A percentile compares a stretch with the other conserved stretches of the same genome.
Evolutionary conservation across 30 jellyfish, hydroid and myxozoan genomes (phyloP).

Genomic region (Mastigias papua): DNA sequence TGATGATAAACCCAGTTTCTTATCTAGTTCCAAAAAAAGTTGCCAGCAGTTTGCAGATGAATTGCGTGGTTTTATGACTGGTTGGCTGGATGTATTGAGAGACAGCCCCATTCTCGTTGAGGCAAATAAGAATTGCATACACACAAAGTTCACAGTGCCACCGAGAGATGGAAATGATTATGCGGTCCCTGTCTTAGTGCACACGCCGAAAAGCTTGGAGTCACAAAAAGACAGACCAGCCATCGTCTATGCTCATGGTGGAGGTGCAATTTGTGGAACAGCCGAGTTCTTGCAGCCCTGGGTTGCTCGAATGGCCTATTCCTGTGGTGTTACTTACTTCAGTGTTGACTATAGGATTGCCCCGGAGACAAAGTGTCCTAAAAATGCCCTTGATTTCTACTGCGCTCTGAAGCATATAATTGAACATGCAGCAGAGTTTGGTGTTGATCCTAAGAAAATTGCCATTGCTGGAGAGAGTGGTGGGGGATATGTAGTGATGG

Average conservation of each 20-base stretch:
- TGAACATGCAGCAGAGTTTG: slow-evolving; percentile 38
- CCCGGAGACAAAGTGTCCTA: slow-evolving; percentile 70
- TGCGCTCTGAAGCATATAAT: slow-evolving; percentile 43
- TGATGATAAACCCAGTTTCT: not conserved
- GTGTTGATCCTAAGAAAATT: slow-evolving; percentile 30
- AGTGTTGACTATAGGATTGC: slow-evolving; percentile 55
- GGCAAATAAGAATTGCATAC: slow-evolving; percentile 13
- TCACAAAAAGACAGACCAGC: slow-evolving; percentile 10
- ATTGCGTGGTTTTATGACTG: not conserved
- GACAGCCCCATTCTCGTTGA: not conserved
- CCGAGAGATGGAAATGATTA: slow-evolving; percentile 32
- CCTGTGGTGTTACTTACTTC: slow-evolving; percentile 11
- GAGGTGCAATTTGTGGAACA: slow-evolving; percentile 33
- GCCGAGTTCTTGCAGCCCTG: slow-evolving; percentile 42
- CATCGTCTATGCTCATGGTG: slow-evolving; percentile 45
- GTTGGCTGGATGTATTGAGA: too few species aligned
- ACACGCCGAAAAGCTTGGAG: slow-evolving; percentile 27
- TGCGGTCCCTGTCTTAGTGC: slow-evolving; percentile 38
- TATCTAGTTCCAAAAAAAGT: not conserved
- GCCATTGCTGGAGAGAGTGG: slow-evolving; percentile 66
- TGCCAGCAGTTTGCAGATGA: not conserved
- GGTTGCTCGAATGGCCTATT: slow-evolving; percentile 5
- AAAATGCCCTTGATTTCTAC: slow-evolving; percentile 47
- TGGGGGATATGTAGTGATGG: slow-evolving; percentile 51
- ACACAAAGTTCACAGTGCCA: slow-evolving; percentile 32